Base-by-base conservation (phyloP, 2,888 invertebrate genomes). In the Synergus itoensis region DNA sequence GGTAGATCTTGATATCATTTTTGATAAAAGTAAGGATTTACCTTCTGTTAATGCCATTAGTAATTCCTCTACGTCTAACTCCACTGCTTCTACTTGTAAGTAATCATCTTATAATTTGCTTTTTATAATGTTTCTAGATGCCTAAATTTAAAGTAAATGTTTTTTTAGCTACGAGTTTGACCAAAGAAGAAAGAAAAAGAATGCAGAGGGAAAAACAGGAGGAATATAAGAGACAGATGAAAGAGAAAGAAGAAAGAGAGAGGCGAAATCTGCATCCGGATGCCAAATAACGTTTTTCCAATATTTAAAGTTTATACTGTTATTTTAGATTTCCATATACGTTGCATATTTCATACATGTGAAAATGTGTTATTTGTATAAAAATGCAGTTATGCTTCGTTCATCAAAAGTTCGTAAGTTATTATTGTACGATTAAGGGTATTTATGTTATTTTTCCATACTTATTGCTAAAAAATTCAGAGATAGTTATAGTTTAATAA, bases 171-270 rank as follows among this genome's bases (percentile, higher is more conserved):
- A 40, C 5, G 81, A 82, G 67, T n/a, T 77, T 84, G 77, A 83
- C 84, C 1, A 82, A 83, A 18, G 85, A 85, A 81, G 84, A 84
- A 79, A 79, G 86, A 48, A 85, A 84, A 80, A 76, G 85, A 12
- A 83, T 82, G 69, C 86, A 86, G 64, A 78, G 78, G 60, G 84
- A 85, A 80, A 83, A 83, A 64, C 85, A 86, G 28, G 84, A 86
- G 43, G 82, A 84, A 21, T 86, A 81, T 48, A 84, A 84, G 78
- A 85, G 77, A 77, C 64, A 80, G 43, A 45, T 77, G 18, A 79
- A 57, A 63, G 45, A 53, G 21, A 78, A 45, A 57, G 67, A 69
- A 41, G n/a, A 12, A 3, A 48, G 9, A 78, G 57, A 60, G 14
- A 40, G 28, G n/a, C 53, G 11, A 53, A 36, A 21, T n/a, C 9